Percentiles rank a stretch among this genome's conserved stretches.
These are phyloP conservation scores for Spialia ferax DNA, from an alignment of 2,888 invertebrate species.

Conservation along the genomic window DNA sequence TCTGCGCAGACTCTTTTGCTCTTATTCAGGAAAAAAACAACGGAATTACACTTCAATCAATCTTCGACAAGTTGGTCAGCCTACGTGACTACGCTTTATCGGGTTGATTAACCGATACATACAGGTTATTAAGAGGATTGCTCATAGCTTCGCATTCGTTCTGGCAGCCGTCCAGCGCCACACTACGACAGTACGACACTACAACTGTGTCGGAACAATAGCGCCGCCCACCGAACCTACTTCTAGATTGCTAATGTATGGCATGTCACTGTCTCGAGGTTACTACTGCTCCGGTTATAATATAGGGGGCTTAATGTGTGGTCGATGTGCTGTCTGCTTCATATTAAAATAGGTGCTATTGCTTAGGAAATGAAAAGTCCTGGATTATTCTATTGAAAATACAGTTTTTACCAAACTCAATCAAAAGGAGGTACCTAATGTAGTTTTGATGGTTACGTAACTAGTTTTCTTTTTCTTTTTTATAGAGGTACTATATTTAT, in stretches of 20 bases:
- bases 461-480: too few relatives aligned
- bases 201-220: constrained; percentile 56
- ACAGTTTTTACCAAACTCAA: too few relatives aligned
- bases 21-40: not conserved
- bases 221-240: constrained; percentile 61
- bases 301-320: not conserved
- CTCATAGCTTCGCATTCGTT: constrained; percentile 75
- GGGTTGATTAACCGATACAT: constrained; percentile 81
- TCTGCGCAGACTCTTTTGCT: not conserved
- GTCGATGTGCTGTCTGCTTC: not conserved
- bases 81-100: constrained; percentile 46
- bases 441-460: too few relatives aligned
- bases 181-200: constrained; percentile 44
- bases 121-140: constrained; percentile 76
- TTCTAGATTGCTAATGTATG: constrained; percentile 59
- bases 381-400: too few relatives aligned
- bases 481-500: too few relatives aligned
- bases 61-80: not conserved
- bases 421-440: too few relatives aligned
- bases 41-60: not conserved
- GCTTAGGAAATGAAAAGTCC: too few relatives aligned
- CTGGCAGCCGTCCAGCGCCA: constrained; percentile 73
- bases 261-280: constrained; percentile 34
- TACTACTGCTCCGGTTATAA: constrained; percentile 16
- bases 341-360: not conserved